Base-by-base conservation (phyloP, 1,140 invertebrate genomes). In the Ctenoplectra terminalis region DNA sequence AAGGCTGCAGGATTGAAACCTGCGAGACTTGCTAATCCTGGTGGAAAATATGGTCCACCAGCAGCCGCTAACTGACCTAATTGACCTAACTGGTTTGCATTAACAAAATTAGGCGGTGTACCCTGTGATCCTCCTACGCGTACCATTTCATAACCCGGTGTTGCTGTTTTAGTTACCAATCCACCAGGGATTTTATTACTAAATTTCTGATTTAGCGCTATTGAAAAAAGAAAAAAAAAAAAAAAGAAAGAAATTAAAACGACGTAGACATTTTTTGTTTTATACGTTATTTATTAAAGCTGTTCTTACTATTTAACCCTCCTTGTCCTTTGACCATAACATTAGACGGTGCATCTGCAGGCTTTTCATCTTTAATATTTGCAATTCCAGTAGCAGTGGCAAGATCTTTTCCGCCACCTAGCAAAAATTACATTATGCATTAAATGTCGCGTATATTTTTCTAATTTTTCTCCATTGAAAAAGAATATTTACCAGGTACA, bases 391-490 rank as follows among this genome's bases (percentile, higher is more conserved):
- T 96, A 2, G 96, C 96, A 26, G 96, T 96, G 6, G 96, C 96
- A 84, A 97, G 92, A 90, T 97, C 96, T 90, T 97, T 97, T 23
- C 97, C 97, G 13, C 97, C 97, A 87, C 97, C 97, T 97, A 79
- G 40, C 11, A 87, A 88, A 90, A 85, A 77, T 91, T 73, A 77
- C 61, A 85, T 63, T 34, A 43, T 52, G 11, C 34, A 56, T n/a
- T 3, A 71, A 3, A 5, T 4, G 71, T 11, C 6, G 26, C 5
- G 11, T 20, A 7, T 37, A 1, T 23, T 34, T 23, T 17, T 46
- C 15, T 7, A 34, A 15, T 60, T 56, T 46, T 8, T 50, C 37
- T 34, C 11, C 4, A 54, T n/a, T 26, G 1, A 48, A 8, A 40
- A 61, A 48, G 37, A 56, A 84, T 64, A 78, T 69, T 85, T 93